phyloP scores from a whole-genome alignment of 1,140 invertebrate species.

The Hyles euphorbiae region DNA sequence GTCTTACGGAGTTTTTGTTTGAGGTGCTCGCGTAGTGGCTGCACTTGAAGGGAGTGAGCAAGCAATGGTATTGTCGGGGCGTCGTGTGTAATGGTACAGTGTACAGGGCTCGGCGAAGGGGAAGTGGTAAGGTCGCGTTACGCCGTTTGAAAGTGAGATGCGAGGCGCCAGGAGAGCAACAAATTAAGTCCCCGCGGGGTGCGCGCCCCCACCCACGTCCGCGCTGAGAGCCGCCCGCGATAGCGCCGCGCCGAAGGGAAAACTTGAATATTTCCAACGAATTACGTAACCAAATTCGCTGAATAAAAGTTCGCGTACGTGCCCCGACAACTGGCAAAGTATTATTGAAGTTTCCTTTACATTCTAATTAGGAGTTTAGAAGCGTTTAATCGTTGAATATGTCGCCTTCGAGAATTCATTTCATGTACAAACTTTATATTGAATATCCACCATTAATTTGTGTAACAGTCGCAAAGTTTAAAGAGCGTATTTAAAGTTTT shows the following conservation, averaged over 20 bases:
- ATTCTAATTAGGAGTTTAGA: conserved; percentile 48
- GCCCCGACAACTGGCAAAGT: conserved; percentile 45
- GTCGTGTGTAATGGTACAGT: conserved; percentile 1
- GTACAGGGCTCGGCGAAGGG: conserved; percentile 41
- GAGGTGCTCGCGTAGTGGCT: background rate
- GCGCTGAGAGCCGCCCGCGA: conserved; percentile 61
- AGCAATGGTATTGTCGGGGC: conserved; percentile 16
- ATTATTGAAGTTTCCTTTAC: conserved; percentile 44
- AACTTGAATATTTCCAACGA: conserved; percentile 67
- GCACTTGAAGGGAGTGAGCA: conserved; percentile 20
- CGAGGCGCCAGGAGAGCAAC: conserved; percentile 73
- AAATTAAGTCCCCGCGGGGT: conserved; percentile 71
- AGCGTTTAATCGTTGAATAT: conserved; percentile 33
- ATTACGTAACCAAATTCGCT: conserved; percentile 65
- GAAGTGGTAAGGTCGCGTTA: conserved; percentile 65
- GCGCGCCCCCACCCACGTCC: conserved; percentile 43
- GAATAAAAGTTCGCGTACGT: conserved; percentile 63
- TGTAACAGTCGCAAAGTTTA: background rate
- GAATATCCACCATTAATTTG: conserved; percentile 18
- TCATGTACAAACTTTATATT: conserved; percentile 19
- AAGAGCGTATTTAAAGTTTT: background rate
- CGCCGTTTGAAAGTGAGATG: conserved; percentile 72
- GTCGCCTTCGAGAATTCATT: conserved; percentile 23
- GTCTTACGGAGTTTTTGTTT: no score
- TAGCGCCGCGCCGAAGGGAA: conserved; percentile 67